phyloP scores from a whole-genome alignment of 2,888 invertebrate genomes.

The Chromoteleia sp. region DNA sequence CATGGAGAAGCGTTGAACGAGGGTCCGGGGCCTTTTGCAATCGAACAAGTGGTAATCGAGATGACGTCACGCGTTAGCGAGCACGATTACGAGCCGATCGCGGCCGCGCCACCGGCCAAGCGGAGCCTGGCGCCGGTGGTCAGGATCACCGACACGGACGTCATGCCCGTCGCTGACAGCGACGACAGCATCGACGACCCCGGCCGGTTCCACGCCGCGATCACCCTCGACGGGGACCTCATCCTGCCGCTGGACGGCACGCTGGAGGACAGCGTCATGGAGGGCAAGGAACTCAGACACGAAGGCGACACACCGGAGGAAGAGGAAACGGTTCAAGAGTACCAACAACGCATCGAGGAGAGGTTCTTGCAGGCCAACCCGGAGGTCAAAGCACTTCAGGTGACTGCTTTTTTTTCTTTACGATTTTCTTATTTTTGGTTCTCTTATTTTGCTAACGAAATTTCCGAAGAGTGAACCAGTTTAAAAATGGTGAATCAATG shows the following conservation, averaged over 20 bases:
- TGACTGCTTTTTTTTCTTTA: slow-evolving; percentile 52
- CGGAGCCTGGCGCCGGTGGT: slow-evolving; percentile 79
- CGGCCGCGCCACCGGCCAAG: slow-evolving; percentile 85
- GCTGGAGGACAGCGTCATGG: slow-evolving; percentile 84
- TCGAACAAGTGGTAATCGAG: too few species aligned
- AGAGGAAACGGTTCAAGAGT: slow-evolving; percentile 85
- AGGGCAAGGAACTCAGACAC: slow-evolving; percentile 80
- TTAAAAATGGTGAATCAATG: too few species aligned
- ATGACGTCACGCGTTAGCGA: slow-evolving; percentile 88
- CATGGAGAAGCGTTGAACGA: slow-evolving; percentile 32
- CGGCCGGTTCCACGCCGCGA: slow-evolving; percentile 76
- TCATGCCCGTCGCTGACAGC: slow-evolving; percentile 83
- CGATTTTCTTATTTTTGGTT: too few species aligned
- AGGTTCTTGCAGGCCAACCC: slow-evolving; percentile 88
- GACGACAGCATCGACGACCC: slow-evolving; percentile 83
- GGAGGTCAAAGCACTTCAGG: slow-evolving; percentile 87
- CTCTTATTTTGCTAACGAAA: too few species aligned
- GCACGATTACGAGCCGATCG: slow-evolving; percentile 96
- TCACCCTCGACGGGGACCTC: slow-evolving; percentile 83
- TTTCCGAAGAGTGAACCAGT: too few species aligned
- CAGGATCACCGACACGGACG: slow-evolving; percentile 85
- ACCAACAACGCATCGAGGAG: slow-evolving; percentile 88
- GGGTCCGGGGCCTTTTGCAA: too few species aligned
- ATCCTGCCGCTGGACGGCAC: slow-evolving; percentile 83
- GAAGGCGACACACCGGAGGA: slow-evolving; percentile 85